Base-by-base conservation (phyloP, 2,797 vertebrate genomes). In the Parauchenoglanis ngamensis region DNA sequence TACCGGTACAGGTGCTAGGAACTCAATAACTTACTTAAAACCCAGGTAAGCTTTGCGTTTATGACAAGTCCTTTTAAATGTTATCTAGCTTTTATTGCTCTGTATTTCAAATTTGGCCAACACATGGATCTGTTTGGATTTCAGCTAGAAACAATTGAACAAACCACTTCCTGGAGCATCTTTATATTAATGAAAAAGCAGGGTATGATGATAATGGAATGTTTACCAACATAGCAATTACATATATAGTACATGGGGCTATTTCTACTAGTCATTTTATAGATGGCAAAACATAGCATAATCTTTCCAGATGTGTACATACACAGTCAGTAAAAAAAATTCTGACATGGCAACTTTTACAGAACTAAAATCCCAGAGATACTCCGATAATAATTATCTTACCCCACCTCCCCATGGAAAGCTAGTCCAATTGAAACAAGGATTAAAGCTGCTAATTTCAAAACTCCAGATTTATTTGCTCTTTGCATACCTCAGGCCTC, bases 401-500 rank as follows among this genome's bases (percentile, higher is more conserved):
- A 67, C 2, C 21, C 31, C 52, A 21, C 28, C 52, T 56, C n/a
- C 7, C 75, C 31, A 57, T 23, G 28, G 5, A 78, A 35, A 40
- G 54, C 76, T 78, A 31, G 4, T 40, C 54, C 77, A 40, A 17
- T 59, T 23, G 6, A 57, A 81, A 63, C 3, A 8, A 13, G 2
- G 59, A 63, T 46, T 81, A 81, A 81, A 44, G 46, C 12, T 15
- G 21, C 19, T 72, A 25, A 25, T 35, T 73, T 1, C 21, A 63
- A 76, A 76, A 40, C 56, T 11, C 1, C 35, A n/a, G 12, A 4
- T 70, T 25, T 28, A 35, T 54, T 70, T 46, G 25, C 23, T 80
- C 25, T 54, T 35, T 6, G 31, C 78, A 68, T 94, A 98, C 97
- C 97, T 98, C 97, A 0, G 97, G 97, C 57, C 97, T 93, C 17